Base-by-base conservation (phyloP, 2,888 invertebrate species). In the Agrenia bidenticulata region DNA sequence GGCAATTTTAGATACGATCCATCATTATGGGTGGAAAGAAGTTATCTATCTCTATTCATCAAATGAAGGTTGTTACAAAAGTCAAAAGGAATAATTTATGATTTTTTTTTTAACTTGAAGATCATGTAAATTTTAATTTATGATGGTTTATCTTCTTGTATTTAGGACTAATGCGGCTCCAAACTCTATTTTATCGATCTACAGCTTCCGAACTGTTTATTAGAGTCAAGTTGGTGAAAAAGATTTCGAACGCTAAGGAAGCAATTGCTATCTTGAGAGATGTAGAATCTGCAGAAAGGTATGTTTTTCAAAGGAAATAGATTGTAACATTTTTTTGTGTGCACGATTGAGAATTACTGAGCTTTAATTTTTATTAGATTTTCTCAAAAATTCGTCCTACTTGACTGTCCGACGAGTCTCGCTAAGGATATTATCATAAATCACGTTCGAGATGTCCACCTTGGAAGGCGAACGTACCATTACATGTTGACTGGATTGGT, bases 1-100 rank as follows among this genome's bases (percentile, higher is more conserved):
- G 78, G 94, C 97, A 58, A 90, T 98, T 79, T 89, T 95, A 73
- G 96, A 96, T 81, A 90, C 95, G 63, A 92, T 98, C 77, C 85
- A 89, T 72, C 89, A 90, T 81, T 97, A 97, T 81, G 89, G 88
- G 49, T 95, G 94, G 94, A 86, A 87, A 77, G 88, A 88, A 78
- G 87, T 94, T 73, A 90, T 94, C 78, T 94, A 92, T 81, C 84
- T 95, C 76, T 94, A 93, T 80, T 92, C 93, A 80, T 90, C 92
- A 0, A 90, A 93, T 78, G 92, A 93, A 78, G 92, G 93, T 92
- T 11, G 13, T 49, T n/a, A n/a, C n/a, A n/a, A n/a, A n/a, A 39
- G 9, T 39, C 9, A 15, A 9, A 39, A n/a, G n/a, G n/a, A n/a
- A n/a, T n/a, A n/a, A n/a, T n/a, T n/a, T n/a, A n/a, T n/a, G n/a